Percentiles rank a stretch among this genome's conserved stretches.
phyloP scores from a whole-genome alignment of 64 coral and sea anemone genomes.

The Stichodactyla mertensii region DNA sequence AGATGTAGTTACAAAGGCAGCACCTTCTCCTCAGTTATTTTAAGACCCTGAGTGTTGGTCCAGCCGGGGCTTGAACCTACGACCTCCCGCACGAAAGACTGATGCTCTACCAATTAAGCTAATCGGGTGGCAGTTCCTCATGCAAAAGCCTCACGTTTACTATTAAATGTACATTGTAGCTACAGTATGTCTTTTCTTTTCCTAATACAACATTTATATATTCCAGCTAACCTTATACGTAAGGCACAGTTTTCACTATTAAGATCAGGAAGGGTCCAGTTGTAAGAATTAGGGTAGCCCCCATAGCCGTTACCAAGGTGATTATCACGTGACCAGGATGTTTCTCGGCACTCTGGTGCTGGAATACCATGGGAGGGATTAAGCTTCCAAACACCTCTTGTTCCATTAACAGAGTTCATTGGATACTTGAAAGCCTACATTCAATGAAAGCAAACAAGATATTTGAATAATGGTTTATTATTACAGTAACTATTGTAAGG shows the following conservation, averaged over 20 bases:
- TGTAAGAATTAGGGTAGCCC: conserved; percentile 75
- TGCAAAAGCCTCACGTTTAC: too few relatives aligned
- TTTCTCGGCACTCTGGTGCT: conserved; percentile 88
- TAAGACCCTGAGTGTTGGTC: too few relatives aligned
- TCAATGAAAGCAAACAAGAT: neutral
- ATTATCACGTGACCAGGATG: conserved; percentile 99
- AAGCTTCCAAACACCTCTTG: conserved; percentile 63
- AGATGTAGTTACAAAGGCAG: too few relatives aligned
- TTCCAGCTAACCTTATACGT: conserved; percentile 66
- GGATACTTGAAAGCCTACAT: conserved; percentile 48
- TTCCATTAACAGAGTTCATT: conserved; percentile 53
- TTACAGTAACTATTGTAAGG: neutral
- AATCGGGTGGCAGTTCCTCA: too few relatives aligned
- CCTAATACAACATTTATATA: too few relatives aligned
- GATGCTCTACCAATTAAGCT: too few relatives aligned
- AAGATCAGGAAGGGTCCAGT: conserved; percentile 88
- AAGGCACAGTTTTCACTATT: conserved; percentile 75
- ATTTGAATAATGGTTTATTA: neutral
- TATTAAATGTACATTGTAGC: too few relatives aligned
- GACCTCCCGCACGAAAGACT: too few relatives aligned
- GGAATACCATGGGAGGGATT: conserved; percentile 70
- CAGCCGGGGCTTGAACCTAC: too few relatives aligned
- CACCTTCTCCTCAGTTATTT: too few relatives aligned
- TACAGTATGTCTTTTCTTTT: too few relatives aligned
- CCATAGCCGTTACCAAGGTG: conserved; percentile 94